Percentiles rank a stretch among this genome's conserved stretches.
phyloP scores from a whole-genome alignment of 2,888 invertebrate genomes.

The Ophion ventricosus region DNA sequence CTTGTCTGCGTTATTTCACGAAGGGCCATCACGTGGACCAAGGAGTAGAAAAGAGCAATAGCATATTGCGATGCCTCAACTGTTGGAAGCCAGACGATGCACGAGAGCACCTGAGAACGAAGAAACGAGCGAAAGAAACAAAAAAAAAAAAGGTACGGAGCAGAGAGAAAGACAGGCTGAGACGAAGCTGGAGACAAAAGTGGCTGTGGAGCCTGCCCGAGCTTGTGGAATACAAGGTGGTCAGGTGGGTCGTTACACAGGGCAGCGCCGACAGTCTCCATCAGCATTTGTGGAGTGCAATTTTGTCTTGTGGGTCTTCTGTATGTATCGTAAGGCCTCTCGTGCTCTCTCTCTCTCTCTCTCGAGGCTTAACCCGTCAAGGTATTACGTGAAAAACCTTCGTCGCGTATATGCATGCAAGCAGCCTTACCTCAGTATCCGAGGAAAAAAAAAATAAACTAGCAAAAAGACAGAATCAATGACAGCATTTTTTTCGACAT shows the following conservation, averaged over 20 bases:
- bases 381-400: constrained; percentile 71
- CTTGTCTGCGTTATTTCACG: constrained; percentile 28
- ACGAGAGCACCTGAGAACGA: constrained; percentile 19
- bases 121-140: constrained; percentile 14
- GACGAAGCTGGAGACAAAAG: constrained; percentile 54
- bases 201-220: constrained; percentile 42
- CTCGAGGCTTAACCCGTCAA: constrained; percentile 72
- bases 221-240: constrained; percentile 48
- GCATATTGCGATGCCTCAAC: constrained; percentile 3
- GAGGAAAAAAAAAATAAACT: constrained; percentile 5
- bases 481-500: constrained; percentile 40
- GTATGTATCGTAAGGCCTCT: constrained; percentile 79
- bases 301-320: constrained; percentile 79
- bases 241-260: constrained; percentile 38
- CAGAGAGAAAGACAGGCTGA: constrained; percentile 28
- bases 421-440: constrained; percentile 7
- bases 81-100: constrained; percentile 4
- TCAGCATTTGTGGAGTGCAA: constrained; percentile 52
- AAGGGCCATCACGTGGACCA: constrained; percentile 47
- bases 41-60: constrained; percentile 48
- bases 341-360: constrained; percentile 50
- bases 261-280: constrained; percentile 58
- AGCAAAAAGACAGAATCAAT: constrained; percentile 6
- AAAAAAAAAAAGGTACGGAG: constrained; percentile 24
- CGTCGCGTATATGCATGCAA: constrained; percentile 41